Percentiles rank a stretch among this genome's conserved stretches.
phyloP scores from a whole-genome alignment of 2,113 vertebrate genomes.

The Datnioides undecimradiatus region DNA sequence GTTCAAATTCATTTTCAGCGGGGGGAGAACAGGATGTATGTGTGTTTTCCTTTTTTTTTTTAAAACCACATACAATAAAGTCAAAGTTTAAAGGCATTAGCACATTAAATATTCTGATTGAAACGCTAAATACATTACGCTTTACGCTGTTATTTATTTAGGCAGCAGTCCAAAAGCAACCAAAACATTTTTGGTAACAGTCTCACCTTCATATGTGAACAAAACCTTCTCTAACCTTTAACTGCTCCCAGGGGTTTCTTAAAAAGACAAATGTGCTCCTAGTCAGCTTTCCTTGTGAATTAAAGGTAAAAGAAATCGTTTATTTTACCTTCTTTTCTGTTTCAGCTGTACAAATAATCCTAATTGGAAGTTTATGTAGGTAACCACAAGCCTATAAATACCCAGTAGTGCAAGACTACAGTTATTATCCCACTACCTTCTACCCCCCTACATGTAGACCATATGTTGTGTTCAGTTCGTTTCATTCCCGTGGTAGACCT shows the following conservation, averaged over 20 bases:
- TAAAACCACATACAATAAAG: background rate
- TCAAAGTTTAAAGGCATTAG: background rate
- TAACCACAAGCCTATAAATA: constrained; percentile 60
- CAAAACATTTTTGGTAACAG: background rate
- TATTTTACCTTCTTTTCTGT: constrained; percentile 33
- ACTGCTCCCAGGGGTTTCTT: background rate
- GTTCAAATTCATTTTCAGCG: background rate
- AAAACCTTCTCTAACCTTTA: background rate
- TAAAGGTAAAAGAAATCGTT: constrained; percentile 22
- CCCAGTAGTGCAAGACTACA: constrained; percentile 37
- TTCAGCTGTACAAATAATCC: constrained; percentile 61
- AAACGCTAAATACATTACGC: constrained; percentile 18
- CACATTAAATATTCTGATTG: background rate
- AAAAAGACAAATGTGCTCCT: constrained; percentile 12
- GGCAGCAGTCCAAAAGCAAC: background rate
- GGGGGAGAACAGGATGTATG: background rate
- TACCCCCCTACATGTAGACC: constrained; percentile 73
- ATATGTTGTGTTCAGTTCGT: constrained; percentile 72
- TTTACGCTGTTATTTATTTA: constrained; percentile 3
- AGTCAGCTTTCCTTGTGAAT: background rate
- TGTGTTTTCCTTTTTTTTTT: background rate
- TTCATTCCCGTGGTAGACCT: constrained; percentile 66
- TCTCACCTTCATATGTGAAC: constrained; percentile 2
- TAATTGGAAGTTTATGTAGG: constrained; percentile 57
- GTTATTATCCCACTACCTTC: constrained; percentile 45